A percentile compares a stretch with the other conserved stretches of the same genome.
phyloP scores from a whole-genome alignment of 2,888 invertebrate genomes.

The Drosophila ustulata region DNA sequence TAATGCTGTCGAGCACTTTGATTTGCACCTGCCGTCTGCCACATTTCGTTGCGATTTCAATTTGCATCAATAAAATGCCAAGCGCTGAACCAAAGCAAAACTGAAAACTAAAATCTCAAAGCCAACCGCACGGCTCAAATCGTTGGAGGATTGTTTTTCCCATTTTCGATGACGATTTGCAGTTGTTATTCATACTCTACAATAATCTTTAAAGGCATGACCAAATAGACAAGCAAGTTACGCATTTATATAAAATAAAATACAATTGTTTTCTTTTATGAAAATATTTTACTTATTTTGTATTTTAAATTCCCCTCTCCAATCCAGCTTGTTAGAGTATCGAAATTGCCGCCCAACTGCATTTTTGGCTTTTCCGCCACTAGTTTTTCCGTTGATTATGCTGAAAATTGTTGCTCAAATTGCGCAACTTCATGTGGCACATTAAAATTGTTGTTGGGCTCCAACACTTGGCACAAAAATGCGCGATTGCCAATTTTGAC shows the following conservation, averaged over 20 bases:
- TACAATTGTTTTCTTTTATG: neutral
- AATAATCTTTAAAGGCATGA: neutral
- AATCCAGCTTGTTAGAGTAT: constrained; percentile 27
- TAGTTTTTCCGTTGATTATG: constrained; percentile 25
- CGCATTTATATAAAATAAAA: neutral
- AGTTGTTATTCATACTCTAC: constrained; percentile 30
- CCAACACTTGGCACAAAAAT: constrained; percentile 40
- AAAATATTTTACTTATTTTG: neutral
- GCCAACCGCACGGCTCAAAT: constrained; percentile 37
- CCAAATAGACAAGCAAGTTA: neutral
- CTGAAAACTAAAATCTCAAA: constrained; percentile 16
- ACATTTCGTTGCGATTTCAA: constrained; percentile 43
- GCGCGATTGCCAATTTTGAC: constrained; percentile 35
- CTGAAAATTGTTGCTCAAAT: constrained; percentile 48
- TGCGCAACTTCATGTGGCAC: constrained; percentile 44
- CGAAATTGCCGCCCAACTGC: neutral
- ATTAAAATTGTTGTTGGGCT: constrained; percentile 40
- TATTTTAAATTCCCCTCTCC: neutral
- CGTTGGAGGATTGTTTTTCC: neutral
- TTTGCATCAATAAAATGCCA: constrained; percentile 65
- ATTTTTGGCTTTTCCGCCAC: constrained; percentile 9
- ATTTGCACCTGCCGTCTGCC: constrained; percentile 43
- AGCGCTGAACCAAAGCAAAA: constrained; percentile 33
- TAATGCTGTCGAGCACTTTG: constrained; percentile 19
- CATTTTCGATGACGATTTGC: constrained; percentile 13